A percentile compares a stretch with the other conserved stretches of the same genome.
These are phyloP conservation scores for Cerastoderma edule DNA, from an alignment of 2,888 invertebrate genomes.

Conservation along the genomic window DNA sequence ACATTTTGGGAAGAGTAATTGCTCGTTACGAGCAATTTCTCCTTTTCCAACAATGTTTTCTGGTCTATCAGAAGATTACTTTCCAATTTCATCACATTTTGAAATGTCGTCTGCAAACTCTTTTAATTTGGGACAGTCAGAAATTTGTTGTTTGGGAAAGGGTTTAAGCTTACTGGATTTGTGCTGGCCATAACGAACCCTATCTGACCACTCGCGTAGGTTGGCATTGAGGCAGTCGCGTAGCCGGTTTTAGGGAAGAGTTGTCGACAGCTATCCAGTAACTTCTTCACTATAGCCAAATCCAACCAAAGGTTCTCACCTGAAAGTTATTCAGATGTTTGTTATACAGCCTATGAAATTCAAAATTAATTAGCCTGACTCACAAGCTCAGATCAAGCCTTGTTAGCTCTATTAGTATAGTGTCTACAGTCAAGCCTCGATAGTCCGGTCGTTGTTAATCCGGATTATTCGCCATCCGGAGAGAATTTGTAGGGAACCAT, in stretches of 20 bases:
- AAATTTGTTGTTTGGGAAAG: neutral
- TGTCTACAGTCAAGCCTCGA: too few species aligned
- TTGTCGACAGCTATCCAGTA: constrained; percentile 89
- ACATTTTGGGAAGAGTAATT: constrained; percentile 2
- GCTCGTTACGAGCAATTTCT: constrained; percentile 8
- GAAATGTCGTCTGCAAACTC: neutral
- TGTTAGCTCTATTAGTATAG: too few species aligned
- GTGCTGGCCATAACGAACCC: constrained; percentile 96
- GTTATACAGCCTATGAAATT: too few species aligned
- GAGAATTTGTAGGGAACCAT: too few species aligned
- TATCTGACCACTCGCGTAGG: constrained; percentile 98
- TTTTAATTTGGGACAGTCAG: neutral
- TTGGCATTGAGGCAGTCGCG: constrained; percentile 93
- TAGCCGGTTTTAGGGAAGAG: constrained; percentile 92
- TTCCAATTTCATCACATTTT: too few species aligned
- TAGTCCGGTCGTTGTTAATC: too few species aligned
- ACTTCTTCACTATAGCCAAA: constrained; percentile 90
- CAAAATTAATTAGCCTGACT: too few species aligned
- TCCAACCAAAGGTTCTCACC: constrained; percentile 91
- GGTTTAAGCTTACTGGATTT: constrained; percentile 85
- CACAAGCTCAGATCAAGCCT: too few species aligned
- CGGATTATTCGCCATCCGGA: too few species aligned
- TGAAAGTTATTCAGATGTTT: constrained; percentile 63
- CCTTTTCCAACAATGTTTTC: constrained; percentile 6
- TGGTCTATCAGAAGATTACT: too few species aligned